phyloP scores from a whole-genome alignment of 1,140 invertebrate genomes.

The Phocides pigmalion region DNA sequence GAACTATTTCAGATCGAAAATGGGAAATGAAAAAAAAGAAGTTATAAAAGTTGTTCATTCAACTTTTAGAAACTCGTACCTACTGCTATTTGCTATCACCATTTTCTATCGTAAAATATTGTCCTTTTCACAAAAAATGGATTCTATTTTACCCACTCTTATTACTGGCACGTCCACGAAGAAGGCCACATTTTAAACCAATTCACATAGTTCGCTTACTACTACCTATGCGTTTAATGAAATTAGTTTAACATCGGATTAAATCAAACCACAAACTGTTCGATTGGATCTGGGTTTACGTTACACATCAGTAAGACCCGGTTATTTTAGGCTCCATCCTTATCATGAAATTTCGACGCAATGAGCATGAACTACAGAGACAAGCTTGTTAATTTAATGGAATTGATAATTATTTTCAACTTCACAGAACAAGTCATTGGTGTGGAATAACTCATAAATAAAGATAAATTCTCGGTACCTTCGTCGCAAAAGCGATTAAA shows the following conservation, averaged over 20 bases:
- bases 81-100: too few species aligned
- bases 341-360: slow-evolving; percentile 23
- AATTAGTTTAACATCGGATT: slow-evolving; percentile 1
- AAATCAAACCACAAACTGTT: not conserved
- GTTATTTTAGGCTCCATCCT: not conserved
- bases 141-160: too few species aligned
- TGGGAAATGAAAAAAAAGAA: too few species aligned
- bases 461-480: not conserved
- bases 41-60: too few species aligned
- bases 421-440: slow-evolving; percentile 25
- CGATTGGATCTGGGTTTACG: not conserved
- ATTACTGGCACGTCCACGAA: too few species aligned
- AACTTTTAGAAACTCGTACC: too few species aligned
- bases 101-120: not conserved
- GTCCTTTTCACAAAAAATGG: not conserved
- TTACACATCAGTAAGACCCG: not conserved
- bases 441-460: slow-evolving; percentile 19
- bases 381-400: slow-evolving; percentile 29
- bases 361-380: slow-evolving; percentile 29
- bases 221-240: not conserved
- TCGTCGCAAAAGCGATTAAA: not conserved
- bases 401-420: slow-evolving; percentile 35
- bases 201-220: too few species aligned
- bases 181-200: not conserved
- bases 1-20: too few species aligned